Conservation (phyloP, 2,888 invertebrate genomes). For the Sphaerophoria taeniata region DNA sequence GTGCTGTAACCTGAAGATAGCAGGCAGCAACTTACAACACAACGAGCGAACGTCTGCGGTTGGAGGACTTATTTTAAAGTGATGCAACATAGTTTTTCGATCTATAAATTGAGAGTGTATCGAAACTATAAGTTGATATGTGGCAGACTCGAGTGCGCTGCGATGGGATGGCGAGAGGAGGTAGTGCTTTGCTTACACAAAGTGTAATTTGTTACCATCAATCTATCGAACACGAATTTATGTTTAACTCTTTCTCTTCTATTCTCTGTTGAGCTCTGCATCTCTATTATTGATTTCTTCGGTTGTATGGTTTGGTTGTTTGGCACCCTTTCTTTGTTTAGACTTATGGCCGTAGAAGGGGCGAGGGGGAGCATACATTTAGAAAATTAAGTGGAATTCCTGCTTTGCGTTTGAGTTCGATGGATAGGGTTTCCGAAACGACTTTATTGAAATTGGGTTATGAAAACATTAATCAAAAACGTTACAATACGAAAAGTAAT, state of each 20-base stretch:
- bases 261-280: neutral
- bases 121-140: conserved; percentile 11
- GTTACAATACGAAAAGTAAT: too few relatives aligned
- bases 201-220: conserved; percentile 75
- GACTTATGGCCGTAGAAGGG: neutral
- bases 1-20: neutral
- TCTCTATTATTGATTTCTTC: conserved; percentile 65
- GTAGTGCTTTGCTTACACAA: conserved; percentile 65
- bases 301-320: conserved; percentile 12
- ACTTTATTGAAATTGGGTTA: too few relatives aligned
- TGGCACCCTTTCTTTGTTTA: conserved; percentile 22
- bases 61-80: conserved; percentile 54
- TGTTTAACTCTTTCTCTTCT: conserved; percentile 36
- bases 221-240: conserved; percentile 72
- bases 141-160: neutral
- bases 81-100: conserved; percentile 49
- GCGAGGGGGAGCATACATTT: too few relatives aligned
- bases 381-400: too few relatives aligned
- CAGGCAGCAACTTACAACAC: neutral
- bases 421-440: too few relatives aligned
- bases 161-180: conserved; percentile 4
- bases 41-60: conserved; percentile 47
- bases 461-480: too few relatives aligned
- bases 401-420: too few relatives aligned
- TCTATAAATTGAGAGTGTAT: conserved; percentile 10